These are phyloP conservation scores for Portevinia maculata DNA, from an alignment of 2,888 invertebrate genomes.

Conservation along the genomic window DNA sequence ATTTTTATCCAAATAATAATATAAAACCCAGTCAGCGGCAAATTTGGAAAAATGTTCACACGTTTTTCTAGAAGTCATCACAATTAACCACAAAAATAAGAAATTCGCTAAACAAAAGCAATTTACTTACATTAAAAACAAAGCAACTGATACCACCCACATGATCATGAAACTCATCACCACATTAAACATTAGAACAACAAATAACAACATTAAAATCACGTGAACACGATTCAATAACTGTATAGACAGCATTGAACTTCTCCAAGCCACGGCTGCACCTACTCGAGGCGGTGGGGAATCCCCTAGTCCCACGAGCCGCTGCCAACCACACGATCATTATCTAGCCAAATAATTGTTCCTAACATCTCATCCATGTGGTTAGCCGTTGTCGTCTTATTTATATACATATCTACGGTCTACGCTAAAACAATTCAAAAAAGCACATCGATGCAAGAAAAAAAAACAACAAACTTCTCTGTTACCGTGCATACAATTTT, in stretches of 20 bases:
- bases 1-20: too few species aligned
- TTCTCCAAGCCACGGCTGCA: constrained; percentile 35
- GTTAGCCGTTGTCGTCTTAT: constrained; percentile 8
- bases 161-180: constrained; percentile 46
- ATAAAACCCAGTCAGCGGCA: too few species aligned
- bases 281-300: constrained; percentile 9
- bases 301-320: neutral
- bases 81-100: neutral
- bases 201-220: constrained; percentile 24
- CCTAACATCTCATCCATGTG: constrained; percentile 48
- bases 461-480: neutral
- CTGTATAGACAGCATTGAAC: constrained; percentile 49
- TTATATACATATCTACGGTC: constrained; percentile 13
- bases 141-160: constrained; percentile 27
- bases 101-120: neutral
- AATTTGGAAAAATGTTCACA: neutral
- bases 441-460: constrained; percentile 21
- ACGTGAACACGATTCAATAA: constrained; percentile 43
- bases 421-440: constrained; percentile 41
- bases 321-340: constrained; percentile 51
- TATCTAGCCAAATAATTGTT: constrained; percentile 50
- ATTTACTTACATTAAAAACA: neutral
- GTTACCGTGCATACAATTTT: constrained; percentile 43
- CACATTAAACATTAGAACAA: constrained; percentile 4
- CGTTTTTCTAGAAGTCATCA: neutral